Base-by-base conservation (phyloP, 2,888 invertebrate species). In the Drosophila niveifrons region DNA sequence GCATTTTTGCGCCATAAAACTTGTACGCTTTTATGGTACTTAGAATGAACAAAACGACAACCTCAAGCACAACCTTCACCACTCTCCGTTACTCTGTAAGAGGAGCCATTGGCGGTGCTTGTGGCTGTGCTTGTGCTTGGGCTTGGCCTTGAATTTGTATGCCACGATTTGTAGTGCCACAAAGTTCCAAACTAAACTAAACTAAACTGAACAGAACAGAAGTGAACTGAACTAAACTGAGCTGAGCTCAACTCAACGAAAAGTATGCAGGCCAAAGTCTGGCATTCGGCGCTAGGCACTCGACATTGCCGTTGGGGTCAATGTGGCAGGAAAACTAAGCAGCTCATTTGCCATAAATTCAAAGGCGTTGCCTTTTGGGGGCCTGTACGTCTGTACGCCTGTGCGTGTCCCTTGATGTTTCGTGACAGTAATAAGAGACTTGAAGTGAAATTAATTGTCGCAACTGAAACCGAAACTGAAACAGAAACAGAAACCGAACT, bases 361-460 rank as follows among this genome's bases (percentile, higher is more conserved):
- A 65, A 66, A 63, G 72, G 71, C 72, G 59, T 75, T 66, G 75
- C 81, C 81, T 62, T 75, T 8, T 4, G 23, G 67, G 72, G 53
- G 57, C n/a, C n/a, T n/a, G n/a, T n/a, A n/a, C n/a, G 18, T 56
- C 23, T 23, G 47, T 57, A 69, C 50, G 79, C 48, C 69, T 80
- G 83, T 83, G 87, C 86, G 88, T 88, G 84, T 67, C 72, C 68
- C 70, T 53, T 75, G 72, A 75, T 67, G 81, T 86, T 87, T 84
- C 82, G 80, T 87, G 86, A 80, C 82, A 75, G 65, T 85, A 82
- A 82, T 85, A 78, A 69, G 78, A 74, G 76, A 82, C 66, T 75
- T 78, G 71, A 82, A 89, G 84, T 84, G 75, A 87, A 89, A 87
- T 86, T 84, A 89, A 89, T 89, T 85, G 88, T 80, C 73, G 80